These are phyloP conservation scores for Semnopithecus entellus DNA, from an alignment of 2,113 vertebrate species.

Conservation along the genomic window DNA sequence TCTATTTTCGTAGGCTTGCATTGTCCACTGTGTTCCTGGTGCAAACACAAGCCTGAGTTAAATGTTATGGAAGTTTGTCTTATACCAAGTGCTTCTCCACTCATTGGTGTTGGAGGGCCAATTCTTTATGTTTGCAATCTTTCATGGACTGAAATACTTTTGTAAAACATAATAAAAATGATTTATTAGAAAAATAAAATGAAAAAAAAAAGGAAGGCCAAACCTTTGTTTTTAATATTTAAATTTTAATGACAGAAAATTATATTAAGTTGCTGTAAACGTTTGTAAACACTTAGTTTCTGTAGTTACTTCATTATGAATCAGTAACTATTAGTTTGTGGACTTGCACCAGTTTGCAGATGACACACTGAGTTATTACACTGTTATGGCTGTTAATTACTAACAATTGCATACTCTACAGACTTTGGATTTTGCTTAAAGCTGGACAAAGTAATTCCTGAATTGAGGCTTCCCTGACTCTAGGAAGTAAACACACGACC, in stretches of 20 bases:
- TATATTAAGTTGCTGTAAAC: neutral
- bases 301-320: neutral
- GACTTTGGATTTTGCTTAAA: neutral
- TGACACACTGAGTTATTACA: neutral
- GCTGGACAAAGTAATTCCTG: neutral
- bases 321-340: neutral
- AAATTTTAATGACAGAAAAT: neutral
- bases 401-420: neutral
- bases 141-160: neutral
- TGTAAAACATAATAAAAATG: slow-evolving; percentile 9
- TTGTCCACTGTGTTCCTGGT: neutral
- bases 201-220: neutral
- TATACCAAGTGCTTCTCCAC: neutral
- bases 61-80: neutral
- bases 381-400: neutral
- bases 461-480: neutral
- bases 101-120: neutral
- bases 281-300: neutral
- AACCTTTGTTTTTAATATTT: neutral
- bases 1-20: neutral
- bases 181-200: neutral
- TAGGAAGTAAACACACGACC: neutral
- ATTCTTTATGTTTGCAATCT: neutral
- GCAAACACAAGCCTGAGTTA: neutral
- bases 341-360: neutral